Evolutionary conservation across 2,113 vertebrate genomes (phyloP).

Genomic region (Tyrannus savana): DNA sequence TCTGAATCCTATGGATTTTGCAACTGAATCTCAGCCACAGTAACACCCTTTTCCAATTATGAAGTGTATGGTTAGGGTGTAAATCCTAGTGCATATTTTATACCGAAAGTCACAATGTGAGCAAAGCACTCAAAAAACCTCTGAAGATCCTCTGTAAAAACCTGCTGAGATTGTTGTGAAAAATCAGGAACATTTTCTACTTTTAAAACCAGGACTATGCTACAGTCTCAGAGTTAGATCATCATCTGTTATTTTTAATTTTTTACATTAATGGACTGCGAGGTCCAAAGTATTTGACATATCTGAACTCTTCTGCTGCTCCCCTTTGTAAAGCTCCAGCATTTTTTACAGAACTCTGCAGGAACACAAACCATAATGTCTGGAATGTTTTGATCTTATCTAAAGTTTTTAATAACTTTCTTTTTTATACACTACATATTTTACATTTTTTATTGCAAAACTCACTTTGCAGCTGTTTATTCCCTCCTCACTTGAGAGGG

Average conservation of each 20-base stretch:
- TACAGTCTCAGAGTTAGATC: neutral
- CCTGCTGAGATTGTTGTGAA: neutral
- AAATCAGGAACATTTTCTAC: neutral
- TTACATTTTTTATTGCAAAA: constrained; percentile 58
- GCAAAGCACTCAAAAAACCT: constrained; percentile 34
- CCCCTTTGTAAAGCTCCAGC: constrained; percentile 16
- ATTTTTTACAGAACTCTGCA: constrained; percentile 46
- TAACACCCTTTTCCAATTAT: constrained; percentile 67
- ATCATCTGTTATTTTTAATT: constrained; percentile 37
- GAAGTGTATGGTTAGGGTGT: constrained; percentile 23
- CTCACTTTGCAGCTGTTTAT: constrained; percentile 43
- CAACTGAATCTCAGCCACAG: constrained; percentile 66
- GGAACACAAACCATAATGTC: constrained; percentile 23
- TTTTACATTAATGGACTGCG: constrained; percentile 8
- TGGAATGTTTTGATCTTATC: constrained; percentile 68
- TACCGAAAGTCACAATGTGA: constrained; percentile 33
- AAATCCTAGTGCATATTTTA: constrained; percentile 57
- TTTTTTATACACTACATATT: constrained; percentile 53
- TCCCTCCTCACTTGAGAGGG: neutral
- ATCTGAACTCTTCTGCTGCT: constrained; percentile 36
- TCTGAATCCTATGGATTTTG: constrained; percentile 63
- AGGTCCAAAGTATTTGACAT: constrained; percentile 46
- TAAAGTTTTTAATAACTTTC: constrained; percentile 58
- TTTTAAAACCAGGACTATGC: neutral
- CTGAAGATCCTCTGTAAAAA: constrained; percentile 14